These are phyloP conservation scores for Chromoteleia sp. DNA, from an alignment of 2,888 invertebrate genomes.

Conservation along the genomic window DNA sequence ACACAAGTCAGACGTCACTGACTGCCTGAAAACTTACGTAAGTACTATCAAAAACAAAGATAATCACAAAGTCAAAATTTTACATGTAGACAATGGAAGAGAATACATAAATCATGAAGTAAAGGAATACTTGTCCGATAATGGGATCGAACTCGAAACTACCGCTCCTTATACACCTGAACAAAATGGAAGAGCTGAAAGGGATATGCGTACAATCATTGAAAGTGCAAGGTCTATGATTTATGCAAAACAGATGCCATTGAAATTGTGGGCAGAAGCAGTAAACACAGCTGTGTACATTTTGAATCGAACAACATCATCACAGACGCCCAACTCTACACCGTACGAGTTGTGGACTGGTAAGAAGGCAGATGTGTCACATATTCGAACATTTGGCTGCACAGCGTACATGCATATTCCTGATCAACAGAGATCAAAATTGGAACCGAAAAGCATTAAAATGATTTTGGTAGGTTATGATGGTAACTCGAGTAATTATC, in stretches of 20 bases:
- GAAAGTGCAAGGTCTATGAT: neutral
- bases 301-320: conserved; percentile 74
- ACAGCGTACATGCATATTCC: conserved; percentile 68
- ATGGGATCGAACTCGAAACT: conserved; percentile 44
- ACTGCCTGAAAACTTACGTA: conserved; percentile 27
- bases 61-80: conserved; percentile 3
- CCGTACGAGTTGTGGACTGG: conserved; percentile 73
- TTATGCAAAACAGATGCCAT: conserved; percentile 45
- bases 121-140: conserved; percentile 4
- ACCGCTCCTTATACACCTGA: conserved; percentile 50
- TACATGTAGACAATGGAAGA: conserved; percentile 34
- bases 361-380: conserved; percentile 71
- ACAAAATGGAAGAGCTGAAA: conserved; percentile 55
- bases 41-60: conserved; percentile 27
- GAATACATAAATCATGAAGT: conserved; percentile 27
- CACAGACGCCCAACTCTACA: conserved; percentile 40
- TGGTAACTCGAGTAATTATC: conserved; percentile 70
- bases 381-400: conserved; percentile 74
- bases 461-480: conserved; percentile 72
- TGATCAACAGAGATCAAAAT: conserved; percentile 64
- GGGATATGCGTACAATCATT: conserved; percentile 26
- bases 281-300: conserved; percentile 78
- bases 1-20: conserved; percentile 43
- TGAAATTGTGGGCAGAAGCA: conserved; percentile 81
- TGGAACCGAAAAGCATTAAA: conserved; percentile 64